phyloP scores from a whole-genome alignment of 37 sponge, comb jelly and placozoan genomes.

The Petrosia ficiformis region DNA sequence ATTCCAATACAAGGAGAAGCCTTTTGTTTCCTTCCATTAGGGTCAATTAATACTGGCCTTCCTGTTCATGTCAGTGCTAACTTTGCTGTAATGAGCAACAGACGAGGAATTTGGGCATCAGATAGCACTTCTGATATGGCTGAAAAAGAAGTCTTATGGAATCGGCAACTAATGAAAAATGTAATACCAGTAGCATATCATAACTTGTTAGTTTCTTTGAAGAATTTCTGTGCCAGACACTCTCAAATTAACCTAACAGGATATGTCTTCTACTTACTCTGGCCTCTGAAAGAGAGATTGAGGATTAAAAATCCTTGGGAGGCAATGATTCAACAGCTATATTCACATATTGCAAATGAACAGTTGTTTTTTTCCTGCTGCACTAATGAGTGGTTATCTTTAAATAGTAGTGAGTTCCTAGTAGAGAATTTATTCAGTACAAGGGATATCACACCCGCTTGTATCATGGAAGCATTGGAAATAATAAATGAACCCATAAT shows the following conservation, averaged over 20 bases:
- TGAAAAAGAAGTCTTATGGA: conserved; percentile 45
- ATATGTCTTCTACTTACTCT: conserved; percentile 32
- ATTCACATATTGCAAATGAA: neutral
- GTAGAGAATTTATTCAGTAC: conserved; percentile 11
- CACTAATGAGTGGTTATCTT: conserved; percentile 14
- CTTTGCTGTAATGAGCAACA: conserved; percentile 65
- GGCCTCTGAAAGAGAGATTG: conserved; percentile 39
- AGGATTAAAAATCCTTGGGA: conserved; percentile 39
- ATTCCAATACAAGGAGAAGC: conserved; percentile 12
- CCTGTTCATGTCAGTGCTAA: conserved; percentile 70
- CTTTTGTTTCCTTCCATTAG: conserved; percentile 63
- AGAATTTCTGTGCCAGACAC: neutral
- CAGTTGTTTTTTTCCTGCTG: conserved; percentile 31
- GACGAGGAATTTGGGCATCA: conserved; percentile 64
- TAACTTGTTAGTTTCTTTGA: conserved; percentile 11
- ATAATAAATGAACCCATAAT: conserved; percentile 25
- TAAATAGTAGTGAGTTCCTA: conserved; percentile 19
- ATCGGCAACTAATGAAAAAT: conserved; percentile 21
- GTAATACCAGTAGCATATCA: conserved; percentile 44
- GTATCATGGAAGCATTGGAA: conserved; percentile 8
- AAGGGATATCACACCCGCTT: neutral
- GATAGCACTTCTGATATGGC: neutral
- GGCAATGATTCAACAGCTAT: neutral
- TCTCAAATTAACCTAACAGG: neutral
- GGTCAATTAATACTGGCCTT: conserved; percentile 55